Evolutionary conservation across 2,113 vertebrate species (phyloP).

Genomic region (Macrotis lagotis): DNA sequence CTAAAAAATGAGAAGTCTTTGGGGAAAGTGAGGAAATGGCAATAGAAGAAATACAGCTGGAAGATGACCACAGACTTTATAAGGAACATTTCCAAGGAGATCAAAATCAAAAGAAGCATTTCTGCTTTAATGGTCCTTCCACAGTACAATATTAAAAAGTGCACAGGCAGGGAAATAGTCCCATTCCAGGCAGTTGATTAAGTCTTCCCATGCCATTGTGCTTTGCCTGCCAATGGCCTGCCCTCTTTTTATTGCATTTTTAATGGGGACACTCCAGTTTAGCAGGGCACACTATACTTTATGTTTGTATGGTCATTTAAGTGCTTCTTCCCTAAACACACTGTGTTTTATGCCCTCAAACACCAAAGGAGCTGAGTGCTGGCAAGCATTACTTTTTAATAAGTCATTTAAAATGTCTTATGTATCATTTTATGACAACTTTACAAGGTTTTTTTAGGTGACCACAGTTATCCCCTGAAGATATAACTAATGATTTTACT

Average conservation of each 20-base stretch:
- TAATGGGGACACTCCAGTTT: not conserved
- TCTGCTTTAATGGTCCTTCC: not conserved
- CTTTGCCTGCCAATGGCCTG: not conserved
- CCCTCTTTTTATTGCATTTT: not conserved
- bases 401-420: slow-evolving; percentile 70
- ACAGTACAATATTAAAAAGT: slow-evolving; percentile 22
- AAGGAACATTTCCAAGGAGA: not conserved
- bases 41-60: not conserved
- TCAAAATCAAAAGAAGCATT: not conserved
- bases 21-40: not conserved
- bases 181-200: not conserved
- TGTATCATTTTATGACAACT: slow-evolving; percentile 68
- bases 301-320: slow-evolving; percentile 40
- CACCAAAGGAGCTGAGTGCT: slow-evolving; percentile 34
- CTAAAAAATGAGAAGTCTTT: not conserved
- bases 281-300: slow-evolving; percentile 32
- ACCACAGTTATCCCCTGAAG: slow-evolving; percentile 60
- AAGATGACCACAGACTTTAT: not conserved
- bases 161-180: not conserved
- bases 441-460: slow-evolving; percentile 60
- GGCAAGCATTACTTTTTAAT: slow-evolving; percentile 46
- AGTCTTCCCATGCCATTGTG: not conserved
- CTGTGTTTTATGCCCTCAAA: slow-evolving; percentile 5
- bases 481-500: slow-evolving; percentile 66
- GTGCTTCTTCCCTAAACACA: slow-evolving; percentile 32